Base-by-base conservation (phyloP, 92 coral and sea anemone genomes). In the Porites lobata region DNA sequence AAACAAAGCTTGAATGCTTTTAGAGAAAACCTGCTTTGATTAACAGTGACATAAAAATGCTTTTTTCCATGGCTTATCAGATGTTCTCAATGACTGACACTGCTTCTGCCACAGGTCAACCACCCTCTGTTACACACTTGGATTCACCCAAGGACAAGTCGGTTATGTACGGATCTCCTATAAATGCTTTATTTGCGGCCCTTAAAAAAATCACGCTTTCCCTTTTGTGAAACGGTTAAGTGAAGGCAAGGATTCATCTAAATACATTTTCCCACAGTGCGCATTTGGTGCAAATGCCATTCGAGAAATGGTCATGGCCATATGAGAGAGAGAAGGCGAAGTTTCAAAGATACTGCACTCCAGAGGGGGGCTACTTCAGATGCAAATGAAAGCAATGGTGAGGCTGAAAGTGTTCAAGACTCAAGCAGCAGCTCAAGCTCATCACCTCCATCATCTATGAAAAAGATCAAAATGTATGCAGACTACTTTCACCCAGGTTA, bases 401-500 rank as follows among this genome's bases (percentile, higher is more conserved):
- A 78, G 70, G 63, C 82, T 78, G 82, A 78, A 17, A 78, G 71
- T 63, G 82, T 62, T 1, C 4, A 68, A 10, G 81, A 77, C 4
- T 77, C 69, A 77, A 32, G 81, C 17, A 77, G 82, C 71, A 14
- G 29, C 38, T 15, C 32, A 8, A 18, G 32, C 43, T 78, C 71
- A 14, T 78, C 82, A 77, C 56, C 81, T 24, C 69, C 81, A 61
- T 57, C 52, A 57, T 68, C 72, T 24, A 21, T 13, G 70, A 13
- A 77, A 29, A 77, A 77, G 29, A 21, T 59, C 13, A 29, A 59
- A 61, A 29, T 61, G 24, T 77, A 77, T 77, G 82, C 70, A 77
- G 82, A 77, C 56, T 77, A 77, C 71, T 77, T 77, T 77, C 69
- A 77, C 32, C 81, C 81, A 77, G 69, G 81, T 77, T 1, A 77